Evolutionary conservation across 2,113 vertebrate species (phyloP), one percentile per base, ranked within the genome.

Genomic region (Neotragus pygmaeus): DNA sequence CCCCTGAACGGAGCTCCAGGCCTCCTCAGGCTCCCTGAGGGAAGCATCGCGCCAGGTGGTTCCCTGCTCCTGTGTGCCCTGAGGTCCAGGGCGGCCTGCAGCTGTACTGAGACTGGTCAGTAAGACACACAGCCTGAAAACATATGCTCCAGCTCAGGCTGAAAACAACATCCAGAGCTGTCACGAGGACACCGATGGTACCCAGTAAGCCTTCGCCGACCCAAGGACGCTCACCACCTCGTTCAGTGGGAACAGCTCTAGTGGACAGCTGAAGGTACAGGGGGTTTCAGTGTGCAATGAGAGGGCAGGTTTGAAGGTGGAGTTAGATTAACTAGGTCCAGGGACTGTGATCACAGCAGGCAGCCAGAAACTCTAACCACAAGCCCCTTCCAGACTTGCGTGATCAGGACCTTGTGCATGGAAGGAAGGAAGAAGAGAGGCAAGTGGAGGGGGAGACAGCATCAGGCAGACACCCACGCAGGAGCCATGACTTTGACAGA

Each of bases 1-100:
- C 23, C 60, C 7, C 30, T 47, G 30, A 9, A 3, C 14, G 7
- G 57, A 25, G 27, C 36, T 39, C 53, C 82, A 58, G 47, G 43
- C 80, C 9, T 66, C 9, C 2, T 11, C 6, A 39, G 58, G 58
- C 36, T 73, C 45, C 16, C 11, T 21, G 14, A 39, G 16, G 45
- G 57, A 55, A 51, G 39, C 19, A 28, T 21, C 43, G 0, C 27
- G 14, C 47, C 49, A 1, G 0, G 13, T 27, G 36, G 43, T 11
- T 43, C 25, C 84, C 28, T 7, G 84, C 45, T 49, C 60, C 33
- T 7, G 21, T 51, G 60, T 11, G 33, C 36, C 33, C 85, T 14
- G 16, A 11, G 33, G 45, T 33, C 58, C 30, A 5, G 30, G 43
- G 30, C 5, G 0, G 21, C 16, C 13, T 57, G 81, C 51, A 64